These are phyloP conservation scores for Pygmarrhopalites habei DNA, from an alignment of 1,140 invertebrate species.

Conservation along the genomic window DNA sequence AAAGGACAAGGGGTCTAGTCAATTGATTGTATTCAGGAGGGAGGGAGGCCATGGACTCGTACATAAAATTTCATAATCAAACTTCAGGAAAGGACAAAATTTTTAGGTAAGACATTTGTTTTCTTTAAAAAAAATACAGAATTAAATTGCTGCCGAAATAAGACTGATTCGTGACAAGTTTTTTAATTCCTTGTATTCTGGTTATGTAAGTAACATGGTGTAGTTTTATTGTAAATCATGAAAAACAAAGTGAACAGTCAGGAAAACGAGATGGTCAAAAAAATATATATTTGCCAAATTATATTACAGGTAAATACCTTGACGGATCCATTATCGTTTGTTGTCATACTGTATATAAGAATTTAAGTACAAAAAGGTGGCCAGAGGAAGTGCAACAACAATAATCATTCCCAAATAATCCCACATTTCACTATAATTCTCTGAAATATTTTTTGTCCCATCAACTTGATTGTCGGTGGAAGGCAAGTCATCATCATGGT, in stretches of 20 bases:
- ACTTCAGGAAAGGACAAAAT: slow-evolving; percentile 37
- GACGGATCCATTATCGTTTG: neutral
- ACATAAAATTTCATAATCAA: slow-evolving; percentile 38
- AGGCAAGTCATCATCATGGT: no score
- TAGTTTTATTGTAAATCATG: no score
- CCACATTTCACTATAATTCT: neutral
- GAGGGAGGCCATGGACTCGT: slow-evolving; percentile 34
- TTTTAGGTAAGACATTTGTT: slow-evolving; percentile 27
- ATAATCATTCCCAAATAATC: slow-evolving; percentile 11
- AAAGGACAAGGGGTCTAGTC: no score
- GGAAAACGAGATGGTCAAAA: no score
- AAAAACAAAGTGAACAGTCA: no score
- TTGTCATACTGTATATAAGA: neutral
- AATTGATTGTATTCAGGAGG: no score
- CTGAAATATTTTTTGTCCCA: no score
- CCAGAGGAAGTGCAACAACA: neutral
- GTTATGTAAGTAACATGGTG: neutral
- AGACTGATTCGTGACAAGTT: no score
- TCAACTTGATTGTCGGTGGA: no score
- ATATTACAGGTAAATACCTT: no score
- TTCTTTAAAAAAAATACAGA: neutral
- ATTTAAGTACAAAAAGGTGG: slow-evolving; percentile 1
- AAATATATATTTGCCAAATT: no score
- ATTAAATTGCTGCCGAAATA: no score
- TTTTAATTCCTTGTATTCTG: neutral